These are phyloP conservation scores for Pygathrix nemaeus DNA, from an alignment of 2,113 vertebrate species.

Conservation along the genomic window DNA sequence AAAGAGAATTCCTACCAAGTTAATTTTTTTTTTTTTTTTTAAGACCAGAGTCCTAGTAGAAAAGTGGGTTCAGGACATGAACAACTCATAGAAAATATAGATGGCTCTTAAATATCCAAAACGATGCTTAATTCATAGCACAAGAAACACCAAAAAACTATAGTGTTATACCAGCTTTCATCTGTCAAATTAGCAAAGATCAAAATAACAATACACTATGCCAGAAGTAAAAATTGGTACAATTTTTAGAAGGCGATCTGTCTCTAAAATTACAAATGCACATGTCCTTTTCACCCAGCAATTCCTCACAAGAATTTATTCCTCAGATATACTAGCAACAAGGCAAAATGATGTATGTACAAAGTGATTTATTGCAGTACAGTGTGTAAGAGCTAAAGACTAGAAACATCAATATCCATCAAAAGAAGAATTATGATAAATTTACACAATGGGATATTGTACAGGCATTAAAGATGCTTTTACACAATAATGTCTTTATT, in stretches of 20 bases:
- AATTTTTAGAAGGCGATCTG: neutral
- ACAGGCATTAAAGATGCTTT: neutral
- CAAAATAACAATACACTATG: neutral
- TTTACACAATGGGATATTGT: neutral
- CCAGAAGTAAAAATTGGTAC: neutral
- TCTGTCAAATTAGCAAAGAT: neutral
- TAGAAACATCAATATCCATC: neutral
- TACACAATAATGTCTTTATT: neutral
- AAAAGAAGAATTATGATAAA: neutral
- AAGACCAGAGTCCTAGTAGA: neutral
- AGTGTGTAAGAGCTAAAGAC: neutral
- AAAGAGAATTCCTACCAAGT: neutral
- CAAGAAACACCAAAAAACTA: neutral
- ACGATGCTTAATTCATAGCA: neutral
- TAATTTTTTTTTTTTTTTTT: neutral
- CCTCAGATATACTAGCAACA: neutral
- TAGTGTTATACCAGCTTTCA: neutral
- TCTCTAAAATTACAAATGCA: neutral
- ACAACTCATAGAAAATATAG: neutral
- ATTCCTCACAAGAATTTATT: neutral
- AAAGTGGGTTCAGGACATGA: neutral
- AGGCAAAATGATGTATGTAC: neutral
- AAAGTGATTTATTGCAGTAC: neutral
- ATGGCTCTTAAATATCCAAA: neutral
- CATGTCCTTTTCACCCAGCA: neutral